Evolutionary conservation across 2,113 vertebrate species (phyloP).

Genomic region (Xiphophorus couchianus): DNA sequence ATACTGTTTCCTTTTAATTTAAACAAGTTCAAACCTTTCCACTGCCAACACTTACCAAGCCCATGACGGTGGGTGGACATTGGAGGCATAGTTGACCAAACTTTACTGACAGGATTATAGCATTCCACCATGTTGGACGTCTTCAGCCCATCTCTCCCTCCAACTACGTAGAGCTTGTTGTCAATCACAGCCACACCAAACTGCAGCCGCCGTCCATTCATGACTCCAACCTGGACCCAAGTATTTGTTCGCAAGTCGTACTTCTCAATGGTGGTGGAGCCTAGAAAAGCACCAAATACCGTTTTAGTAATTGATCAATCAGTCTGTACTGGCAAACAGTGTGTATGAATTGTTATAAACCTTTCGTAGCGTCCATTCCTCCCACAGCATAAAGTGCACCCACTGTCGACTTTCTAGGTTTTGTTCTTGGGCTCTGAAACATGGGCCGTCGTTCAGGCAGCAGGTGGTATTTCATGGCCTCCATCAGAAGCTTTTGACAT

Average conservation of each 20-base stretch:
- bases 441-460: constrained; percentile 92
- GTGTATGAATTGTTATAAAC: constrained; percentile 55
- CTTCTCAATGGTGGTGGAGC: constrained; percentile 94
- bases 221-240: constrained; percentile 90
- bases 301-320: background rate
- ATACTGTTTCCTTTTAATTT: background rate
- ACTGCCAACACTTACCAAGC: constrained; percentile 81
- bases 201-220: constrained; percentile 92
- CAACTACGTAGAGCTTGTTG: constrained; percentile 94
- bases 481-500: constrained; percentile 97
- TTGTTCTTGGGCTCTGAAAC: constrained; percentile 96
- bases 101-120: constrained; percentile 90
- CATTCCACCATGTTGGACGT: constrained; percentile 97
- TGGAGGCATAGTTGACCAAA: constrained; percentile 94
- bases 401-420: constrained; percentile 97
- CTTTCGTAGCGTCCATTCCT: constrained; percentile 96
- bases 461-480: constrained; percentile 98
- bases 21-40: background rate
- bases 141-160: constrained; percentile 94
- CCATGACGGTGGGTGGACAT: constrained; percentile 98
- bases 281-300: constrained; percentile 65
- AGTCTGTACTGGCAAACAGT: background rate
- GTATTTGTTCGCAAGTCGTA: constrained; percentile 95
- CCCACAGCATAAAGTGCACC: constrained; percentile 95
- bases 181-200: constrained; percentile 97